These are phyloP conservation scores for Otocyon megalotis DNA, from an alignment of 2,113 vertebrate species.

Conservation along the genomic window DNA sequence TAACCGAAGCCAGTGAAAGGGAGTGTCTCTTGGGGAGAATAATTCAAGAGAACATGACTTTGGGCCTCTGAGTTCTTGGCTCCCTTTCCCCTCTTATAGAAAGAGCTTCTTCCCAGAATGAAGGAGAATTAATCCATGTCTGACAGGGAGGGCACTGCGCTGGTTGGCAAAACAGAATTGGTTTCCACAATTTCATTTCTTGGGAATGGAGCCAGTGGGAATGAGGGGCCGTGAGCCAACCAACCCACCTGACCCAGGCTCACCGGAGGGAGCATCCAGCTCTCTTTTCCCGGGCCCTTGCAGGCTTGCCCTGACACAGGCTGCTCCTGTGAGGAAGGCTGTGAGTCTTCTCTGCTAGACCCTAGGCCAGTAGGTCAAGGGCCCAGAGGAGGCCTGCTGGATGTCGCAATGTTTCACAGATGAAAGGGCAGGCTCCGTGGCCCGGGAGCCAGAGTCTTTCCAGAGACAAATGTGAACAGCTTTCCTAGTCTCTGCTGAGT, in stretches of 20 bases:
- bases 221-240: background rate
- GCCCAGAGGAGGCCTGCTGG: conserved; percentile 20
- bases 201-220: background rate
- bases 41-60: background rate
- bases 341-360: background rate
- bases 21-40: background rate
- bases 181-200: conserved; percentile 42
- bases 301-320: background rate
- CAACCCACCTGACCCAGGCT: background rate
- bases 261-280: background rate
- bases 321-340: background rate
- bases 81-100: background rate
- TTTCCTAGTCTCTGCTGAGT: background rate
- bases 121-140: conserved; percentile 19
- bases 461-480: conserved; percentile 24
- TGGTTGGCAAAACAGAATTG: background rate
- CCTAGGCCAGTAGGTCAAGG: background rate
- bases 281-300: background rate
- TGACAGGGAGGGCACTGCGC: background rate
- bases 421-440: background rate
- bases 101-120: conserved; percentile 29
- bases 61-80: conserved; percentile 5
- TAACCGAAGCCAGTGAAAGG: background rate
- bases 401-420: conserved; percentile 61
- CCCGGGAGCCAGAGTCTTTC: background rate